Evolutionary conservation across 2,888 invertebrate species (phyloP), one percentile per base, ranked within the genome.

Genomic region (Thera obeliscata): DNA sequence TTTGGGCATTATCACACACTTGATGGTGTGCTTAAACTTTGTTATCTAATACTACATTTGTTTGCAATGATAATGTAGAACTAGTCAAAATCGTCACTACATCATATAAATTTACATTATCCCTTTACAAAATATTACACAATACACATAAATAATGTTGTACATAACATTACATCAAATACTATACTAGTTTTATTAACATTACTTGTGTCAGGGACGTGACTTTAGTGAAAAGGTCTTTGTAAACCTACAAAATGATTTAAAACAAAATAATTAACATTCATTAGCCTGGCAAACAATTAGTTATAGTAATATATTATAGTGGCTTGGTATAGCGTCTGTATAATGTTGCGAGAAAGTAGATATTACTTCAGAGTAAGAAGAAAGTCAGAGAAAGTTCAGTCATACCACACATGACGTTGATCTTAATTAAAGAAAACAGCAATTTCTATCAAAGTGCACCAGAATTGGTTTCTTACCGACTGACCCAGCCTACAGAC

Each of bases 401-500:
- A 72, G 59, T 65, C 67, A 68, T 69, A 69, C 58, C 67, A 66
- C 64, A 71, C 59, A 67, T 61, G 58, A 56, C 48, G 66, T 66
- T 61, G 57, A 22, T 66, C 70, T 68, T 76, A 77, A 81, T 78
- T 77, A 73, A 65, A 69, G 68, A 60, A 71, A 62, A 75, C 68
- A 69, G 68, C 71, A 62, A 61, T 64, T 69, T 66, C 70, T 64
- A 70, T 69, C 59, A 69, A 68, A 56, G 56, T 67, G 69, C 63
- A 74, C 64, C 67, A 71, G 70, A 73, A 67, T 63, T 70, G 61
- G 48, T 54, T 11, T 57, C 35, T 56, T 66, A 72, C 69, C 78
- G 78, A 76, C 69, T 79, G 78, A 77, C 62, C 67, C 64, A 82
- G 83, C 87, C 85, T 74, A 83, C 70, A 85, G 78, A 84, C 81